Evolutionary conservation across 2,888 invertebrate genomes (phyloP), one percentile per base, ranked within the genome.

Genomic region (Adelphocoris suturalis): DNA sequence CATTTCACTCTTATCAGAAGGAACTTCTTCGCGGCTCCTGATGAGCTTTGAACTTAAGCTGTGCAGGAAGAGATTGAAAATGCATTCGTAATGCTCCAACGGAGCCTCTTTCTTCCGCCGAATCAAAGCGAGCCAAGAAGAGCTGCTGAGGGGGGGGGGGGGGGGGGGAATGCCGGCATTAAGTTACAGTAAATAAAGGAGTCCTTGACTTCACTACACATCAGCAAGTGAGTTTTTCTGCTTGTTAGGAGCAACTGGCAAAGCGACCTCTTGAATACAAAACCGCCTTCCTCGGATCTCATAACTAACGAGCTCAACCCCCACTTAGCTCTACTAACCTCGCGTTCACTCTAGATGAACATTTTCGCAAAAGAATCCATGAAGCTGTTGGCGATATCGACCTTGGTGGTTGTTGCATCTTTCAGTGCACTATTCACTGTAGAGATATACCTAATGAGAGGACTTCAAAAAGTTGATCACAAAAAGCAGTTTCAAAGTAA

Each of bases 131-230:
- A 19, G 13, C 27, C 19, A 3, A 55, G 23, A 48, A 46, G 19
- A 80, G 7, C 37, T 37, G 4, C 48, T 3, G 27, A 23, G 55
- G 11, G 1, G 85, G 85, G n/a, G n/a, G n/a, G n/a, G n/a, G n/a
- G n/a, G n/a, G n/a, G 46, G 85, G 82, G 3, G 52, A 82, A 82
- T 82, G 82, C 28, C 85, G 85, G 85, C 85, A 85, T 85, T 85
- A 85, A 85, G 85, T 85, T 85, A 57, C 85, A 57, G 85, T 85
- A 85, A 85, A 85, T 85, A 85, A 85, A 85, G 85, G 57, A 85
- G 55, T 57, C 85, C 57, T 85, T 85, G 85, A 85, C 85, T 85
- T 82, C 52, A 23, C 61, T 85, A 28, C 85, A 85, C 85, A 85
- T 55, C 85, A 37, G 57, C 52, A n/a, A 85, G 57, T 37, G 57